Conservation (phyloP, 2,888 invertebrate species). For the Eurois occulta region DNA sequence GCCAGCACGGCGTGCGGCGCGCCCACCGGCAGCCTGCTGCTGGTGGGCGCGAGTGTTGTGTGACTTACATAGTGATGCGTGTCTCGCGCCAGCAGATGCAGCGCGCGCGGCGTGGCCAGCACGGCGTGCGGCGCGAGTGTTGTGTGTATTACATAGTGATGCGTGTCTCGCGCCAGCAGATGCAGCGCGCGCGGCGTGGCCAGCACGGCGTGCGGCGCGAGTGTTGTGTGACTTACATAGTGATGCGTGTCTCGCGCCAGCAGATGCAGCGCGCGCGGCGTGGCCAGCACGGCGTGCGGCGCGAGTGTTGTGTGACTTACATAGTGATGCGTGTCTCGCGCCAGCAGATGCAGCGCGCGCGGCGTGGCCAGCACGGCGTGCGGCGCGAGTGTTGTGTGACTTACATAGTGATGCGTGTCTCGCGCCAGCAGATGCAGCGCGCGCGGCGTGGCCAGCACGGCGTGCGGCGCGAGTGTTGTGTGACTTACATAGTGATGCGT, state of each 20-base stretch:
- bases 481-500: conserved; percentile 80
- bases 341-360: conserved; percentile 74
- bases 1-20: conserved; percentile 74
- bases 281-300: conserved; percentile 73
- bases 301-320: too few relatives aligned
- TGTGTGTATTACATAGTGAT: conserved; percentile 81
- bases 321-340: conserved; percentile 77
- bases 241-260: conserved; percentile 77
- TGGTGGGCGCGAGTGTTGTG: too few relatives aligned
- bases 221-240: too few relatives aligned
- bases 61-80: conserved; percentile 80
- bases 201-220: conserved; percentile 72
- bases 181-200: conserved; percentile 74
- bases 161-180: conserved; percentile 75
- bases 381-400: too few relatives aligned
- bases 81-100: conserved; percentile 77
- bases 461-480: conserved; percentile 72
- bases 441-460: conserved; percentile 71
- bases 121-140: conserved; percentile 72
- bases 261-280: conserved; percentile 73
- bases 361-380: conserved; percentile 74
- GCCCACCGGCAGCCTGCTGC: conserved; percentile 64
- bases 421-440: conserved; percentile 75
- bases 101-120: conserved; percentile 70
- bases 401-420: conserved; percentile 80